These are phyloP conservation scores for Euthynnus affinis DNA, from an alignment of 2,797 vertebrate genomes.

Conservation along the genomic window DNA sequence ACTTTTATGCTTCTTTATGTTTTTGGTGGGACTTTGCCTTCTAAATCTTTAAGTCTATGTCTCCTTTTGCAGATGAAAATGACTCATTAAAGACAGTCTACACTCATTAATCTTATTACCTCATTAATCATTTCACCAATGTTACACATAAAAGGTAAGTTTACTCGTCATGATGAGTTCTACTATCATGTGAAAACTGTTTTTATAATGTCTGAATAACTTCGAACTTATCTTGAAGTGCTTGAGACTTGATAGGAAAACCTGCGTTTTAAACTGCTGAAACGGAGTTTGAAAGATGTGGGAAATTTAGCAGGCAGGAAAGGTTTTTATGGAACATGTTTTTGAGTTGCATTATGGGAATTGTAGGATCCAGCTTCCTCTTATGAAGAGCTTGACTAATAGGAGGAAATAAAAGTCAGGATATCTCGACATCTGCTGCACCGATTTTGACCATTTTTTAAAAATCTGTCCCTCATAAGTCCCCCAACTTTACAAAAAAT, in stretches of 20 bases:
- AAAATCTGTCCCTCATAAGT: neutral
- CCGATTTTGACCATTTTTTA: neutral
- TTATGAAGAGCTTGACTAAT: neutral
- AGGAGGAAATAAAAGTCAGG: neutral
- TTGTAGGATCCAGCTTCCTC: neutral
- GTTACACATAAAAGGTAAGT: neutral
- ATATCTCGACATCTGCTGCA: neutral
- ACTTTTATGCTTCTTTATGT: neutral
- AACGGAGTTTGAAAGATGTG: neutral
- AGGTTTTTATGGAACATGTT: neutral
- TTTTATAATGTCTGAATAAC: neutral
- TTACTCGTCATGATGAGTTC: neutral
- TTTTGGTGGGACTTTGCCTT: neutral
- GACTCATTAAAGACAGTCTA: neutral
- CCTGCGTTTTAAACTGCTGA: neutral
- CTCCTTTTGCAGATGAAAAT: neutral
- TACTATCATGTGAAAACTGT: too few relatives aligned
- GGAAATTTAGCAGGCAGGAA: neutral
- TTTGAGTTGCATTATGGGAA: slow-evolving; percentile 14
- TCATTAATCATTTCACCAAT: neutral
- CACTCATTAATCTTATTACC: neutral
- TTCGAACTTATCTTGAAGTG: neutral
- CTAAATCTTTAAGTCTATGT: neutral
- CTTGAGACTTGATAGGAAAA: neutral
- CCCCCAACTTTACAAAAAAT: neutral